Evolutionary conservation across 2,113 vertebrate species (phyloP).

Genomic region (Protomyctophum bolini): DNA sequence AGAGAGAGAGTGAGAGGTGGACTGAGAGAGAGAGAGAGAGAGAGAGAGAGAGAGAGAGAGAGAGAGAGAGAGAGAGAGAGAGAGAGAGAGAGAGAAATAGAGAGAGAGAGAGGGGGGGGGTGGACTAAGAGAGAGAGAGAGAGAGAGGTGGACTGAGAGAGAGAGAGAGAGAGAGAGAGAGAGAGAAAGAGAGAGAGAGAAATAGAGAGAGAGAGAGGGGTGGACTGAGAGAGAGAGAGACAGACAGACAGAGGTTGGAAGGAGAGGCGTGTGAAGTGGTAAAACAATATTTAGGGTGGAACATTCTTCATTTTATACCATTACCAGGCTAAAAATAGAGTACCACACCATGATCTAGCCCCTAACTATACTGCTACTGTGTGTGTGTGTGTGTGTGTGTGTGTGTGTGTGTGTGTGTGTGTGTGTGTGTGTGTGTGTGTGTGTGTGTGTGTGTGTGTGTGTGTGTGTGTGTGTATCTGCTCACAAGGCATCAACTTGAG

Average conservation of each 20-base stretch:
- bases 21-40: no score
- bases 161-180: no score
- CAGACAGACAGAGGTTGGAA: neutral
- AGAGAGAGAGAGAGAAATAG: no score
- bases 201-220: neutral
- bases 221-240: neutral
- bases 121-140: no score
- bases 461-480: constrained; percentile 22
- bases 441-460: constrained; percentile 1
- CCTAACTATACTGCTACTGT: neutral
- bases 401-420: no score
- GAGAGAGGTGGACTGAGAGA: no score
- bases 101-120: no score
- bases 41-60: no score
- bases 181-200: no score
- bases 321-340: constrained; percentile 63
- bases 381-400: no score
- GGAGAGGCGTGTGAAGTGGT: neutral
- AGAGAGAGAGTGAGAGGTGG: no score
- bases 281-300: constrained; percentile 31
- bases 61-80: no score
- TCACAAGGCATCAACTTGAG: constrained; percentile 46
- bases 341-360: constrained; percentile 36
- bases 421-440: constrained; percentile 1
- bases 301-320: constrained; percentile 44